Conservation (phyloP, 1,140 invertebrate species). For the roundworm (Caenorhabditis elegans) region WBcel235 BX284605.5:19956501-19957000, state of each 20-base stretch:
- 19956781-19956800: conserved; percentile 36
- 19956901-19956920: too few relatives aligned
- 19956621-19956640: conserved; percentile 49
- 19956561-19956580: conserved; percentile 41
- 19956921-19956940: too few relatives aligned
- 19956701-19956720: conserved; percentile 37
- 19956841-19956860: conserved; percentile 49
- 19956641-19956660: conserved; percentile 52
- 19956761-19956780: conserved; percentile 49
- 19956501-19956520: too few relatives aligned
- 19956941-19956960: too few relatives aligned
- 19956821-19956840: conserved; percentile 43
- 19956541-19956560: conserved; percentile 47
- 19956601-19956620: conserved; percentile 36
- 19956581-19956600: conserved; percentile 50
- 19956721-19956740: conserved; percentile 46
- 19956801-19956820: conserved; percentile 39
- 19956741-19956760: conserved; percentile 44
- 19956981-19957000: too few relatives aligned
- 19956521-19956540: too few relatives aligned
- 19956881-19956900: too few relatives aligned
- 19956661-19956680: conserved; percentile 45
- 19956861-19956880: conserved; percentile 52
- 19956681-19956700: conserved; percentile 42
- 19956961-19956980: too few relatives aligned